Evolutionary conservation across 2,797 vertebrate species (phyloP), one percentile per base, ranked within the genome.

Genomic region (Darevskia nairensis): DNA sequence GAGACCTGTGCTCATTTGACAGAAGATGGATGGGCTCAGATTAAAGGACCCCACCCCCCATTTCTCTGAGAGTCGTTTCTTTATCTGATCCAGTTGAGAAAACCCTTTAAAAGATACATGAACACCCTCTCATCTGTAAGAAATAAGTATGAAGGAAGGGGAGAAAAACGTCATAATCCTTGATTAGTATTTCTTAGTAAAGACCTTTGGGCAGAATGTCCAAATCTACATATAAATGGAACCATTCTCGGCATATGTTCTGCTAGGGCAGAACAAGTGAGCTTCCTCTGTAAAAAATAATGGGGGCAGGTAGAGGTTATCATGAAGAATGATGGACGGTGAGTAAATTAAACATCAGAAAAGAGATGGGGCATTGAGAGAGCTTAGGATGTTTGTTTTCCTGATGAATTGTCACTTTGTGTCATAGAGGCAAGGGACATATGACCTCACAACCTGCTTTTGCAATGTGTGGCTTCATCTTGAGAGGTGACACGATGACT

Each of bases 301-400:
- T 19, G 68, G 32, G 13, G 15, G 61, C 86, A 81, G 27, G 66
- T 46, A 89, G 39, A 88, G 35, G 90, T 92, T 91, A 88, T 90
- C 25, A 7, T 0, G 0, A 3, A 82, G 44, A 55, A 68, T 75
- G 4, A 82, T 50, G 86, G 84, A 87, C 86, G 82, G 27, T 75
- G n/a, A 86, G 44, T 68, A 86, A 93, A 93, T 94, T 39, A 92
- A 46, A 44, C 25, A 78, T 86, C 80, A 64, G 90, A 80, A 80
- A 19, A 87, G 68, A 90, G 55, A 46, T 2, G 78, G 71, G 71
- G 86, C 41, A 23, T 71, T 87, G 7, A 8, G 21, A 1, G 2
- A 91, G 27, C 3, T 41, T 74, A 86, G 86, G 83, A 76, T 0
- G 0, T 29, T 80, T 86, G 84, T 77, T 93, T 74, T 55, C 83